Evolutionary conservation across 1,140 invertebrate genomes (phyloP).

Genomic region (Platyscapa corneri): DNA sequence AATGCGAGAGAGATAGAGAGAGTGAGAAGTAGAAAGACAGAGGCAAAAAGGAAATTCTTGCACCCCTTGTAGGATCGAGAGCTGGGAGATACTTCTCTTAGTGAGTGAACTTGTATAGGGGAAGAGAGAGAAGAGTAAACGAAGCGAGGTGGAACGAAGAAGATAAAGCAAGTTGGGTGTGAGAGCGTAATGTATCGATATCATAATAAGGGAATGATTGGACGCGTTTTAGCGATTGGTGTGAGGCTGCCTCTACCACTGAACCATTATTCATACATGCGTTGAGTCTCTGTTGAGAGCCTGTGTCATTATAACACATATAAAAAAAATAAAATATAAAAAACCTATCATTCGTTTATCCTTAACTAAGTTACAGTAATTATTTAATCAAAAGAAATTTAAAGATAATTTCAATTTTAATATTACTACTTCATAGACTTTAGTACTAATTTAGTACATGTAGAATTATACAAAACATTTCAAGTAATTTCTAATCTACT

Average conservation of each 20-base stretch:
- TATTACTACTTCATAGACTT: too few relatives aligned
- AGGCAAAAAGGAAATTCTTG: not conserved
- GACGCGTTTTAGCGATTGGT: conserved; percentile 62
- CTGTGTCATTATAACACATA: too few relatives aligned
- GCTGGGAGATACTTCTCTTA: not conserved
- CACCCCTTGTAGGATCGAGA: not conserved
- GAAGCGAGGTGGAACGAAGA: not conserved
- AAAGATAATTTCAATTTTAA: too few relatives aligned
- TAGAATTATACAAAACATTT: too few relatives aligned
- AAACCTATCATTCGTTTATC: too few relatives aligned
- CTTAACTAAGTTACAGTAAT: too few relatives aligned
- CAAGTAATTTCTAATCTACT: too few relatives aligned
- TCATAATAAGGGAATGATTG: conserved; percentile 73
- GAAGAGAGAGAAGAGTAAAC: not conserved
- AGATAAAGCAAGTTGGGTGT: conserved; percentile 52
- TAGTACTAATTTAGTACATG: too few relatives aligned
- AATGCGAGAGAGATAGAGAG: too few relatives aligned
- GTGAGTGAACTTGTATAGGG: not conserved
- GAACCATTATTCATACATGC: conserved; percentile 64
- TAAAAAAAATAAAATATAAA: too few relatives aligned
- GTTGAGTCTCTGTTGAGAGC: conserved; percentile 48
- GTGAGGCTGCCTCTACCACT: conserved; percentile 53
- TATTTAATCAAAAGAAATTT: too few relatives aligned
- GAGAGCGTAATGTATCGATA: conserved; percentile 72
- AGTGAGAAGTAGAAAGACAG: too few relatives aligned